A percentile compares a stretch with the other conserved stretches of the same genome.
Conservation (phyloP, 2,113 vertebrate genomes). For the Malurus cyaneus region DNA sequence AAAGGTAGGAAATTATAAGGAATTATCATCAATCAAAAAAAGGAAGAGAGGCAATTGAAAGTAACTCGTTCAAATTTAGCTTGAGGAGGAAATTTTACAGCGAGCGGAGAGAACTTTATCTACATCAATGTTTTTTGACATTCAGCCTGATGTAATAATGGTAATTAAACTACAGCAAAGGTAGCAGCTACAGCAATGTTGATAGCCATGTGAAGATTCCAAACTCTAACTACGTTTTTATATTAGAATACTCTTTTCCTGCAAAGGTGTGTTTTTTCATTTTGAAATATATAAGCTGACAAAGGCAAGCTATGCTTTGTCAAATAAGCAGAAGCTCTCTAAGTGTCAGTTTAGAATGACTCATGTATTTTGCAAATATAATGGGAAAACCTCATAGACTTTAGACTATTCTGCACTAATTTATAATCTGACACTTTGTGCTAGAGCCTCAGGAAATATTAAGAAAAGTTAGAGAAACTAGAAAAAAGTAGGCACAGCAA, state of each 20-base stretch:
- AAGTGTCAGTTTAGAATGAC: not conserved
- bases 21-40: not conserved
- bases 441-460: not conserved
- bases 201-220: not conserved
- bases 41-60: not conserved
- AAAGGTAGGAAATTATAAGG: not conserved
- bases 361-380: not conserved
- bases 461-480: not conserved
- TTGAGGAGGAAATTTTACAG: not conserved
- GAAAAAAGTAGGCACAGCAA: not conserved
- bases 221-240: not conserved
- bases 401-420: not conserved
- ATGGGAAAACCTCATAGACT: not conserved
- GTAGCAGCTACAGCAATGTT: not conserved
- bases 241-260: not conserved
- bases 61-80: not conserved
- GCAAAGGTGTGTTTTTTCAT: not conserved
- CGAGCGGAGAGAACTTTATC: not conserved
- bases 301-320: not conserved
- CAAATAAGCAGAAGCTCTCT: not conserved
- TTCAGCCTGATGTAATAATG: not conserved
- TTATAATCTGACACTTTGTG: not conserved
- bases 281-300: not conserved
- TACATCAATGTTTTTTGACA: not conserved
- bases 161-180: not conserved